Evolutionary conservation across 2,113 vertebrate genomes (phyloP).

Genomic region (Empidonax traillii): DNA sequence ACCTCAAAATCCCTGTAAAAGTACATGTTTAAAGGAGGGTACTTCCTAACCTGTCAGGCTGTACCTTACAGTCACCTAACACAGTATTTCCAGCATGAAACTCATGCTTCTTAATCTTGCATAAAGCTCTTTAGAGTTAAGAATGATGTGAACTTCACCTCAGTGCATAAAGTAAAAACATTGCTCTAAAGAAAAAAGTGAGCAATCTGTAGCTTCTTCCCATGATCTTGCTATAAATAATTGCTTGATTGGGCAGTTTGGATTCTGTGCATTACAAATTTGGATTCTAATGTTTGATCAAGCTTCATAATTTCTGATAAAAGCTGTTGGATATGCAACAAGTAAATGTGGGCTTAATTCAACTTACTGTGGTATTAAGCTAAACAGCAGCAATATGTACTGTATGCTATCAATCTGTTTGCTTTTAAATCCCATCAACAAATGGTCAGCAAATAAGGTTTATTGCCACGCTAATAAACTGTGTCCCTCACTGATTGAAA

Average conservation of each 20-base stretch:
- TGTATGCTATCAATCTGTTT: neutral
- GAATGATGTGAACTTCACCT: neutral
- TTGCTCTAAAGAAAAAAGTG: rapidly evolving
- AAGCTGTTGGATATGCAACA: neutral
- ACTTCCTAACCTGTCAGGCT: neutral
- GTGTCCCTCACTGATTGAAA: neutral
- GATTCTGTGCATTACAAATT: neutral
- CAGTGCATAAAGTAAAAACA: neutral
- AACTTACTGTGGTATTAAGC: neutral
- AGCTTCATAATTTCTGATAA: neutral
- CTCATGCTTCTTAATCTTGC: neutral
- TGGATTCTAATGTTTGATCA: rapidly evolving
- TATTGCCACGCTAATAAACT: neutral
- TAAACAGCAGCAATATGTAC: neutral
- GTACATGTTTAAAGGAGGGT: neutral
- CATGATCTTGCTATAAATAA: neutral
- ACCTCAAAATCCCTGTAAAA: neutral
- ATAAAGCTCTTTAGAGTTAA: neutral
- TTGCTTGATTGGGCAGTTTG: neutral
- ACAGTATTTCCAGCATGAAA: neutral
- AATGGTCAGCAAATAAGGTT: neutral
- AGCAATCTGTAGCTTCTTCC: neutral
- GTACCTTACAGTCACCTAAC: neutral
- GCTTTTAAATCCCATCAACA: neutral
- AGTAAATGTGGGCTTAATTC: neutral